phyloP scores from a whole-genome alignment of 2,113 vertebrate species.

The Etia nguti region DNA sequence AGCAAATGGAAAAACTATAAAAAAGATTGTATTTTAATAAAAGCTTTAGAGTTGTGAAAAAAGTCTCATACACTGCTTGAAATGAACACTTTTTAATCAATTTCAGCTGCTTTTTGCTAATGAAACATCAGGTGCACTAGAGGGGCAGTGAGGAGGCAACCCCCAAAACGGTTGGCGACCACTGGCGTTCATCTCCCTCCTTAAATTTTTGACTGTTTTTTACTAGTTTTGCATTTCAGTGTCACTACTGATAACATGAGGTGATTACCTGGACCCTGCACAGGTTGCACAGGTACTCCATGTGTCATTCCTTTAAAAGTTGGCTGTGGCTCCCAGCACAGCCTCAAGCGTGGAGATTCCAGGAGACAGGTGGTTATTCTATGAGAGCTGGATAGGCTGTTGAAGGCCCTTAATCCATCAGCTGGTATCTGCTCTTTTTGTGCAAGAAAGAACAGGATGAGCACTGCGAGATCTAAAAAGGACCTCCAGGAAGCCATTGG shows the following conservation, averaged over 20 bases:
- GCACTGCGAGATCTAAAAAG: too few relatives aligned
- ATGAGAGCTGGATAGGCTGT: too few relatives aligned
- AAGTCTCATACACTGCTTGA: accelerated
- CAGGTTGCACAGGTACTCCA: neutral
- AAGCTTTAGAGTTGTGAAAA: neutral
- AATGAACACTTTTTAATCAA: neutral
- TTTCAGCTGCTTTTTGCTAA: neutral
- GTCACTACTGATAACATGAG: neutral
- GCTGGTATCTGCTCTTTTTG: too few relatives aligned
- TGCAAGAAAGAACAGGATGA: too few relatives aligned
- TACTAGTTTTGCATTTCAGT: neutral
- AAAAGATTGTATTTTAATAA: neutral
- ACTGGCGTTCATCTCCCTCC: neutral
- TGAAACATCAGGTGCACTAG: neutral
- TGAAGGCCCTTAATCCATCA: too few relatives aligned
- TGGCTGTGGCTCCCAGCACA: neutral
- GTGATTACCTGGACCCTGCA: neutral
- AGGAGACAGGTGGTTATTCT: neutral
- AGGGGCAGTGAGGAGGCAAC: neutral
- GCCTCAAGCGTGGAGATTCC: neutral
- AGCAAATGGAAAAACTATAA: neutral
- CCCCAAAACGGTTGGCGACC: too few relatives aligned
- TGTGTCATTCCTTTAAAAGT: neutral
- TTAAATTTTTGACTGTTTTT: neutral
- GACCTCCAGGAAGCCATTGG: too few relatives aligned